Evolutionary conservation across 2,888 invertebrate genomes (phyloP).

Genomic region (Apamea epomidion): DNA sequence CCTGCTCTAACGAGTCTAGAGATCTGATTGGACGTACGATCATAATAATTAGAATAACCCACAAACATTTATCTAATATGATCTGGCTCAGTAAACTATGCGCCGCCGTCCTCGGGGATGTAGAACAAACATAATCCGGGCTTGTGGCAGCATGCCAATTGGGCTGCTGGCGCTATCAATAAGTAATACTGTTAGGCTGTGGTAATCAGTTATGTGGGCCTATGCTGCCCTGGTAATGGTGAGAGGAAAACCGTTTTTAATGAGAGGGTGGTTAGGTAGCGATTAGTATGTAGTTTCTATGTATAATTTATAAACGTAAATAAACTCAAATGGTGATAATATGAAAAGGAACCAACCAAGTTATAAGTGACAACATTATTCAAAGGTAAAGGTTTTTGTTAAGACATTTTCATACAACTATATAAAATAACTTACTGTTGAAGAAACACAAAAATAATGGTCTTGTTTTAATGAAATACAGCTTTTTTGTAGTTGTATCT

Average conservation of each 20-base stretch:
- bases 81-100: constrained; percentile 47
- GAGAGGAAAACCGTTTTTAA: neutral
- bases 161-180: constrained; percentile 62
- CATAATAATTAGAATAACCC: constrained; percentile 39
- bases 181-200: constrained; percentile 62
- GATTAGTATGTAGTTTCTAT: neutral
- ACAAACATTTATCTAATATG: constrained; percentile 41
- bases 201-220: constrained; percentile 42
- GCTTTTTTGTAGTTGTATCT: neutral
- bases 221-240: constrained; percentile 27
- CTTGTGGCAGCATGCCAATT: constrained; percentile 65
- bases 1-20: neutral
- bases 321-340: neutral
- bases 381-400: neutral
- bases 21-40: neutral
- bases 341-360: neutral
- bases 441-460: neutral
- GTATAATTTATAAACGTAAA: neutral
- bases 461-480: neutral
- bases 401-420: neutral
- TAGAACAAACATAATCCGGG: constrained; percentile 62
- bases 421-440: neutral
- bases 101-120: constrained; percentile 44
- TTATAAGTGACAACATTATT: neutral
- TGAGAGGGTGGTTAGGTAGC: neutral